Base-by-base conservation (phyloP, 2,888 invertebrate species). In the Yponomeuta evonymella region DNA sequence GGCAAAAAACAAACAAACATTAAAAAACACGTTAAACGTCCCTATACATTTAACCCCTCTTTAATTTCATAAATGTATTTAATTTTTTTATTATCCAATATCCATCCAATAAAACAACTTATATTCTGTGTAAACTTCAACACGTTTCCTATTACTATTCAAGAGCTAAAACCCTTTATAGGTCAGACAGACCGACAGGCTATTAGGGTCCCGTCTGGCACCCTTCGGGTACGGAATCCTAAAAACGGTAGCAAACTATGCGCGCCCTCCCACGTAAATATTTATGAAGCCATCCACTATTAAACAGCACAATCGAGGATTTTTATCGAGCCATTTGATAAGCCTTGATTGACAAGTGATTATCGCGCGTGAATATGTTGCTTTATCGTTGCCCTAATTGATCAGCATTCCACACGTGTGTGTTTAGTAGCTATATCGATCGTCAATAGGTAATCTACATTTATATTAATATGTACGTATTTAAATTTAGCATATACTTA, bases 361-460 rank as follows among this genome's bases (percentile, higher is more conserved):
- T 58, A 58, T 58, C 51, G 12, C 8, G 51, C 51, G 12, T 58
- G 51, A 58, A 15, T 58, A 58, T 58, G 12, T 15, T 58, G 15
- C 51, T 58, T 68, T 68, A 68, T 68, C 48, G 29, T 48, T 23
- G 51, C 48, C 23, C 51, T 58, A 15, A 15, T 58, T 58, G 51
- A 15, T 12, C 15, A 58, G 51, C 51, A 58, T 58, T 58, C 51
- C 15, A 58, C 12, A 15, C 51, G 15, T 15, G 51, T 51, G 51
- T 58, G 51, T 58, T 58, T 58, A 15, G 51, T 58, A 23, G 0
- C 23, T 23, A 4, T 58, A 58, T 15, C 51, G 51, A 58, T 58
- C 51, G 51, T 58, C 51, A 58, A 15, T 15, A 58, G 1, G 51
- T 15, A 12, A 51, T 12, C 2, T 58, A 58, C 51, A 58, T 58